phyloP scores from a whole-genome alignment of 1,140 invertebrate species.

The Glossosoma conforme region DNA sequence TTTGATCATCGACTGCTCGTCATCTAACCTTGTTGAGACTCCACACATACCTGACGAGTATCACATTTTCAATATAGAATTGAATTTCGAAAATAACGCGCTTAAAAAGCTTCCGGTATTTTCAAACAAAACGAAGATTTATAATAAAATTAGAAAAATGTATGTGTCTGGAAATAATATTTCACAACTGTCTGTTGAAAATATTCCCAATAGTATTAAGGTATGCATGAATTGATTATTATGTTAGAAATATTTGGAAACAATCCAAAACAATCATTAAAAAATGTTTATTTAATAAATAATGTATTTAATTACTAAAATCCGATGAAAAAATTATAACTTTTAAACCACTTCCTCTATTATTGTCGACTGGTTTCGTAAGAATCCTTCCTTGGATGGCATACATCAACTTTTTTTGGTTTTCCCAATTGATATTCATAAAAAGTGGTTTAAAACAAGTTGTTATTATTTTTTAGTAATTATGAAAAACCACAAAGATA shows the following conservation, averaged over 20 bases:
- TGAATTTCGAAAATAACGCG: conserved; percentile 50
- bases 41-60: conserved; percentile 30
- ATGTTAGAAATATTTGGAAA: no score
- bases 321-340: no score
- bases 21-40: conserved; percentile 36
- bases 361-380: no score
- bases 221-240: no score
- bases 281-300: background rate
- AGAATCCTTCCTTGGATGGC: no score
- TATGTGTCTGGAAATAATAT: conserved; percentile 53
- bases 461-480: no score
- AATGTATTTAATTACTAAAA: no score
- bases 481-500: no score
- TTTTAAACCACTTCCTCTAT: no score
- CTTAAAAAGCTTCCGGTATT: conserved; percentile 39
- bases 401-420: no score
- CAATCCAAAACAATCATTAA: background rate
- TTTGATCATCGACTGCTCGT: conserved; percentile 52
- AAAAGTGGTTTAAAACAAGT: no score
- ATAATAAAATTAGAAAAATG: conserved; percentile 45
- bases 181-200: conserved; percentile 34
- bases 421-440: no score
- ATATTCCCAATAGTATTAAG: conserved; percentile 35
- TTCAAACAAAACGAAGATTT: conserved; percentile 32
- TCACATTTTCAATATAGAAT: conserved; percentile 37